Conservation (phyloP, 2,113 vertebrate genomes). For the Todiramphus saurophagus region DNA sequence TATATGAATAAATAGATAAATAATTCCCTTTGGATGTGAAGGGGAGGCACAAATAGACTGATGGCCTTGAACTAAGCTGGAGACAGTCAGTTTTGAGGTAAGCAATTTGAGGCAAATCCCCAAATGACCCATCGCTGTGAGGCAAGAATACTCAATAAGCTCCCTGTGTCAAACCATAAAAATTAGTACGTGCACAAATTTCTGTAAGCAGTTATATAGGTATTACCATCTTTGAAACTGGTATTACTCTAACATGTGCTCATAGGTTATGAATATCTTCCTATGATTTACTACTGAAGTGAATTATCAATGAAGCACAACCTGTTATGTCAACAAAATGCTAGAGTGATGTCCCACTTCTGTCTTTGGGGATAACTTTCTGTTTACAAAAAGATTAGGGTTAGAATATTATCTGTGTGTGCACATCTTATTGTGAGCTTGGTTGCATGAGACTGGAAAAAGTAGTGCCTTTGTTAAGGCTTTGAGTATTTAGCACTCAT, state of each 20-base stretch:
- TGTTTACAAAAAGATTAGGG: background rate
- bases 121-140: background rate
- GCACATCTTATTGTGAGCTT: background rate
- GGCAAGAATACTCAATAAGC: background rate
- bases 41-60: background rate
- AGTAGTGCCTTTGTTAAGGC: background rate
- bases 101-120: background rate
- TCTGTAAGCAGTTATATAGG: background rate
- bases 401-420: rapidly evolving
- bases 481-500: background rate
- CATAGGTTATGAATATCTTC: background rate
- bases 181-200: background rate
- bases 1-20: background rate
- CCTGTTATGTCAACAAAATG: background rate
- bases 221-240: background rate
- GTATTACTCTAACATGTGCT: background rate
- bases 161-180: background rate
- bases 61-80: background rate
- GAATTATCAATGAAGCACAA: background rate
- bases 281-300: background rate
- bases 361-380: background rate
- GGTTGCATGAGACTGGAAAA: background rate
- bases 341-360: background rate
- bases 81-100: background rate
- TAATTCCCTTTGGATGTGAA: background rate